Evolutionary conservation across 2,888 invertebrate species (phyloP), one percentile per base, ranked within the genome.

Genomic region (Cheilosia variabilis): DNA sequence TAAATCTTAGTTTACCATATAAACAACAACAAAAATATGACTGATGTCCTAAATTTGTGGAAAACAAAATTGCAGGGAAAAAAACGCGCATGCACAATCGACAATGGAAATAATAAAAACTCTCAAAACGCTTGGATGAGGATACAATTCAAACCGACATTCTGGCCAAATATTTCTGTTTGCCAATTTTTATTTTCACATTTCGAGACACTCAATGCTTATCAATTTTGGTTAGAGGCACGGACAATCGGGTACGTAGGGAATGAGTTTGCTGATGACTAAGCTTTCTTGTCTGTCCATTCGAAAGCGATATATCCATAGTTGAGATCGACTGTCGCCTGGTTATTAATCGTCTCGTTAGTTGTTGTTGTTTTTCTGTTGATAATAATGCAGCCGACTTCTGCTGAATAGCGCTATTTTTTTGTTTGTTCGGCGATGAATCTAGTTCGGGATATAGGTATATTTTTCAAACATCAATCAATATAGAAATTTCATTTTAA

Each of bases 241-340:
- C 88, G 45, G 93, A 93, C 27, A 93, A 90, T 69, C 93, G 91
- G 82, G 93, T 93, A 71, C 93, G 91, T 72, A 91, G 83, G 31
- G 90, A 89, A 80, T 90, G 90, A 45, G 72, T 87, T 84, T 84
- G 87, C 50, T 75, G 87, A 62, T 89, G 65, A 89, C 90, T 45
- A 89, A 87, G 72, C 82, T 62, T 79, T 73, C 84, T 72, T 72
- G 69, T 65, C 88, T 65, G 87, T 27, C 86, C 47, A 60, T 66
- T 55, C n/a, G 57, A 34, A 82, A 79, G 47, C 43, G 71, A 57
- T 52, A 53, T 57, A 55, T 63, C 72, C 60, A 72, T 45, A 62
- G 83, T 87, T 84, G 88, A 88, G 87, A 92, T 89, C 4, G 93
- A 93, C 88, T 93, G 93, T 58, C 93, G 91, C 34, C 93, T 90